Base-by-base conservation (phyloP, 2,113 vertebrate species). In the Psephotus haematonotus region DNA sequence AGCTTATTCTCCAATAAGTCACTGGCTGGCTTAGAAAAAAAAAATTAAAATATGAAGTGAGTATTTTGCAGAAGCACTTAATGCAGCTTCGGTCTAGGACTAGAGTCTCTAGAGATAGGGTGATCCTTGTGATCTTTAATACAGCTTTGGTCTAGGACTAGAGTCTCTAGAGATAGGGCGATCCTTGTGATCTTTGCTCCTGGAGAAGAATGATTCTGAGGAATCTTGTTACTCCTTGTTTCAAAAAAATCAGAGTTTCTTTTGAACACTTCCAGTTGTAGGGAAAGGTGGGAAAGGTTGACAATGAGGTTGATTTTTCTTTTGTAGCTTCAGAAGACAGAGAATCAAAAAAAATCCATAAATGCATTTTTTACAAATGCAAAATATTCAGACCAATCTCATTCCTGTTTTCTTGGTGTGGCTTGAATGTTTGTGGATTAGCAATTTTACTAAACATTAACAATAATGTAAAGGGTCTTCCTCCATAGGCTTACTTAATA, bases 291-390 rank as follows among this genome's bases (percentile, higher is more conserved):
- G n/a, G 13, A 17, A 11, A 27, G 7, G 3, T 33, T 81, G 33
- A 39, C n/a, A 46, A 8, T 27, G 29, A 37, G 18, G 46, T 9
- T 24, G 17, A 33, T 70, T 84, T 84, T 86, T 31, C 11, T 72
- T 74, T 55, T 47, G 64, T 68, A 78, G 33, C 17, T 91, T 71
- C 13, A 68, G 35, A 10, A 81, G 18, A 25, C 2, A 64, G 17
- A 49, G 57, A 13, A 44, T 17, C 6, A 6, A 29, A 79, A 25
- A 82, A 76, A 50, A 68, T 9, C 4, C 28, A 29, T 18, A 17
- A 53, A 39, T 0, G 1, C 27, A 0, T 47, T 39, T 39, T 37
- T 14, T 0, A 12, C 57, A 55, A 50, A 18, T 8, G 6, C 11
- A 41, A 18, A 4, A 9, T 52, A 82, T 89, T 49, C 41, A 59